Conservation (phyloP, 1,140 invertebrate species). For the Kradibia gibbosae region DNA sequence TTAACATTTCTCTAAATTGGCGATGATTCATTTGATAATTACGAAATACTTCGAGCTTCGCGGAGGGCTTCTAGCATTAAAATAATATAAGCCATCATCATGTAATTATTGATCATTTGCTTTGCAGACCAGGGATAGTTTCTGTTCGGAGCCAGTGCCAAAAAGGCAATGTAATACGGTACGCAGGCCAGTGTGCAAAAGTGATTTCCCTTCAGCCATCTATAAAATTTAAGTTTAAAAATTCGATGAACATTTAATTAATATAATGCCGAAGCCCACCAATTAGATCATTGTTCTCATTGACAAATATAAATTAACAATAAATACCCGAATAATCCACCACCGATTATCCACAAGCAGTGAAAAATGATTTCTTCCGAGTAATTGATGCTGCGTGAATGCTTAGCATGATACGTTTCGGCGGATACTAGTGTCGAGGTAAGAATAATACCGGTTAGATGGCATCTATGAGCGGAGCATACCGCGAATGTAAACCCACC, state of each 20-base stretch:
- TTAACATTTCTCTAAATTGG: no score
- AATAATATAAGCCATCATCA: constrained; percentile 55
- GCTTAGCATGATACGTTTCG: constrained; percentile 38
- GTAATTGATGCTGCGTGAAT: neutral
- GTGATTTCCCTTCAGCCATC: constrained; percentile 52
- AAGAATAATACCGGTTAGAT: constrained; percentile 42
- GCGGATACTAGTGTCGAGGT: constrained; percentile 34
- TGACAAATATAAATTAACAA: no score
- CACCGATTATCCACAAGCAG: constrained; percentile 27
- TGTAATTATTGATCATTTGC: constrained; percentile 57
- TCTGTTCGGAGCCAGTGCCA: constrained; percentile 49
- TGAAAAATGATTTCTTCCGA: constrained; percentile 9
- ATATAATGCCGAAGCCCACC: no score
- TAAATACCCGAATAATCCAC: constrained; percentile 53
- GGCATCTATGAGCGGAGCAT: constrained; percentile 50
- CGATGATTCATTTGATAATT: neutral
- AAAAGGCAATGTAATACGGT: constrained; percentile 51
- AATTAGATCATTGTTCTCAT: no score
- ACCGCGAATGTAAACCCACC: constrained; percentile 53
- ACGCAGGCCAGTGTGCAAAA: constrained; percentile 53
- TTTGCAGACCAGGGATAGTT: constrained; percentile 54
- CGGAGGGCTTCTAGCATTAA: constrained; percentile 57
- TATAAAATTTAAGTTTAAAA: constrained; percentile 38
- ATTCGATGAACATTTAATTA: no score
- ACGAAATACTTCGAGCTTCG: constrained; percentile 10